Evolutionary conservation across 30 jellyfish, hydroid and myxozoan genomes (phyloP).

Genomic region (Pseudorhiza aurosa): DNA sequence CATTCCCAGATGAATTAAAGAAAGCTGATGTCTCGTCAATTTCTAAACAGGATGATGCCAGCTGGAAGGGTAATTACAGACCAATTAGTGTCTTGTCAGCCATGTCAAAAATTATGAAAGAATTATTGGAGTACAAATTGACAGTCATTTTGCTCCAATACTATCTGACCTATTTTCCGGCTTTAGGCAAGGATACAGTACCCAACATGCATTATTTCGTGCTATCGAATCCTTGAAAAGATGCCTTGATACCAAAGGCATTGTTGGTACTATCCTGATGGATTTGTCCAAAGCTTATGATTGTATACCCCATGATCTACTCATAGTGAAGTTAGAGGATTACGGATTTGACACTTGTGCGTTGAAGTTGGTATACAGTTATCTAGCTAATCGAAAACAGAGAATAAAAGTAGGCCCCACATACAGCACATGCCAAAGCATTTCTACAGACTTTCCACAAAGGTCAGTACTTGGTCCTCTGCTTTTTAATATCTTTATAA

Average conservation of each 20-base stretch:
- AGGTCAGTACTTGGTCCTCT: slow-evolving; percentile 53
- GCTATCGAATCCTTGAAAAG: slow-evolving; percentile 14
- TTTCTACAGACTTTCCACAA: slow-evolving; percentile 45
- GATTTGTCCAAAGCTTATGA: slow-evolving; percentile 12
- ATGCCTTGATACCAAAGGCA: slow-evolving; percentile 25
- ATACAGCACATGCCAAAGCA: slow-evolving; percentile 4
- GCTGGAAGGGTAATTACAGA: slow-evolving; percentile 2
- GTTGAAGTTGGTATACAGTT: slow-evolving; percentile 6
- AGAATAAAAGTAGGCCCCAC: slow-evolving; percentile 20
- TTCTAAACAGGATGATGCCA: not conserved
- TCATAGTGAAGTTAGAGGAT: slow-evolving; percentile 5
- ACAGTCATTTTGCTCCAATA: not conserved
- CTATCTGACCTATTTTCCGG: not conserved
- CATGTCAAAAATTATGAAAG: not conserved
- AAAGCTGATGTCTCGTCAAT: slow-evolving; percentile 10
- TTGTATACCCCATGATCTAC: slow-evolving; percentile 3
- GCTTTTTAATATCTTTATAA: slow-evolving; percentile 26
- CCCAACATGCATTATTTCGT: slow-evolving; percentile 10
- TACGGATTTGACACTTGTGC: slow-evolving; percentile 6
- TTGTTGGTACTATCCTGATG: slow-evolving; percentile 23
- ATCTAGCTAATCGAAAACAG: slow-evolving; percentile 21
- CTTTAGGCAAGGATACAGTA: slow-evolving; percentile 11
- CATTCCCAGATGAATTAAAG: slow-evolving; percentile 1
- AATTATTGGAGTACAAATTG: not conserved
- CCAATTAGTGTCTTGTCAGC: slow-evolving; percentile 4